phyloP scores from a whole-genome alignment of 2,113 vertebrate genomes.

The Platysteira castanea region DNA sequence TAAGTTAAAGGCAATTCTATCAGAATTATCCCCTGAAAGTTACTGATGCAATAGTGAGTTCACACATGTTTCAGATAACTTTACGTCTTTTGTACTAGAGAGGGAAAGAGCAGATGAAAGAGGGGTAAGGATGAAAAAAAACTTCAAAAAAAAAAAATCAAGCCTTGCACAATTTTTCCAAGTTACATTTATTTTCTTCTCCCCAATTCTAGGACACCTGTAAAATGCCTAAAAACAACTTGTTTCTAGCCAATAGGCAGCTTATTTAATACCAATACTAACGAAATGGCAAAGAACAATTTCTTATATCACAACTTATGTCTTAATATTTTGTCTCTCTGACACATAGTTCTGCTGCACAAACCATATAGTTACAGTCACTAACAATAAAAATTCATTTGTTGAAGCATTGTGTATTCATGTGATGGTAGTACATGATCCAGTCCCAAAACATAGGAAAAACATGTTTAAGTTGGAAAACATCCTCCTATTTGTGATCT shows the following conservation, averaged over 20 bases:
- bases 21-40: not conserved
- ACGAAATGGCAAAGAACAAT: not conserved
- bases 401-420: not conserved
- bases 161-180: not conserved
- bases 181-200: not conserved
- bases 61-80: not conserved
- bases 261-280: not conserved
- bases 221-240: not conserved
- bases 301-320: not conserved
- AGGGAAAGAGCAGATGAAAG: not conserved
- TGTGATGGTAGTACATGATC: not conserved
- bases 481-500: not conserved
- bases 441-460: not conserved
- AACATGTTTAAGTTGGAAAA: not conserved
- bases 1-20: not conserved
- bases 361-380: not conserved
- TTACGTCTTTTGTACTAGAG: not conserved
- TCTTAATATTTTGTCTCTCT: not conserved
- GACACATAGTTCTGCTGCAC: not conserved
- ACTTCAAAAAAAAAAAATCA: not conserved
- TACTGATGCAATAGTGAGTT: not conserved
- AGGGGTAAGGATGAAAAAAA: not conserved
- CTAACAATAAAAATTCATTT: not conserved
- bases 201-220: not conserved
- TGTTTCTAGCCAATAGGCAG: not conserved